phyloP scores from a whole-genome alignment of 2,113 vertebrate genomes.

The Gymnorhina tibicen region DNA sequence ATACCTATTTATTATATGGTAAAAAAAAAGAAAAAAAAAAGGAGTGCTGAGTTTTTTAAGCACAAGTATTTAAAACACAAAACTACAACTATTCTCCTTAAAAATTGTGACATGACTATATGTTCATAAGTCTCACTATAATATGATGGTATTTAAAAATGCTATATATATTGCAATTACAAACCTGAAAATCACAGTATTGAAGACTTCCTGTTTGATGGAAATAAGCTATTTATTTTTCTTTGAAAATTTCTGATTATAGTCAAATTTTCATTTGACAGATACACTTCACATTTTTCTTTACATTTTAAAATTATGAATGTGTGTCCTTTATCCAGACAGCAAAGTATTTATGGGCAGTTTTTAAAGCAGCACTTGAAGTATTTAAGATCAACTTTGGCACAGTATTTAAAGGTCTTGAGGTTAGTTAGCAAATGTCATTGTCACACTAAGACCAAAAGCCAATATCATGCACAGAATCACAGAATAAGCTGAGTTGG shows the following conservation, averaged over 20 bases:
- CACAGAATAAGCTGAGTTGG: background rate
- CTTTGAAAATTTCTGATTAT: background rate
- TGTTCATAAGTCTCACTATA: background rate
- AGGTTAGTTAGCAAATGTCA: background rate
- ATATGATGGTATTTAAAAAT: background rate
- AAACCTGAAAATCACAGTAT: background rate
- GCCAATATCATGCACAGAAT: background rate
- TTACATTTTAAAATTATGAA: background rate
- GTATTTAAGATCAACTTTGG: background rate
- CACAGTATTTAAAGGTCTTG: background rate
- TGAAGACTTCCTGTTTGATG: background rate
- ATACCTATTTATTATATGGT: background rate
- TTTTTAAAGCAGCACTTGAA: background rate
- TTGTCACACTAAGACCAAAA: background rate
- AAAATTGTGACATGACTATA: background rate
- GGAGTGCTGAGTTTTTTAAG: background rate
- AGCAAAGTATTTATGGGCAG: background rate
- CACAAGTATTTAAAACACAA: background rate
- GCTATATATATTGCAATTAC: rapidly evolving
- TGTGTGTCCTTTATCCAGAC: background rate
- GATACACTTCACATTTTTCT: background rate
- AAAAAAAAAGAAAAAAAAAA: background rate
- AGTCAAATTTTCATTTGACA: background rate
- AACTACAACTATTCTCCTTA: background rate
- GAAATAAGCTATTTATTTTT: background rate